Base-by-base conservation (phyloP, 1,140 invertebrate species). In the Zophobas atratus region DNA sequence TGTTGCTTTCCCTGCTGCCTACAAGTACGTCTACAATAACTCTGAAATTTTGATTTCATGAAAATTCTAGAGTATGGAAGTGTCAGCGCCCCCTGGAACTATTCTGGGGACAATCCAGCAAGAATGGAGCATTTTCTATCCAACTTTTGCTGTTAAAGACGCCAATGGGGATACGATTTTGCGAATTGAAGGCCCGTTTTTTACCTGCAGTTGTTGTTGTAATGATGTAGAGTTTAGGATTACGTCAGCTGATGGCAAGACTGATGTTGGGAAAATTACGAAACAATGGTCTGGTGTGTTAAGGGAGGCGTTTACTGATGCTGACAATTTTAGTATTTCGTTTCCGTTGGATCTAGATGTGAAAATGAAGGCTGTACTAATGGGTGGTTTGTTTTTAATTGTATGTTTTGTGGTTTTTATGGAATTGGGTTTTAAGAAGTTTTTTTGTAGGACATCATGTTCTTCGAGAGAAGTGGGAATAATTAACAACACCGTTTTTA, bases 1-100 rank as follows among this genome's bases (percentile, higher is more conserved):
- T 97, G 95, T 83, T 94, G 90, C 82, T 97, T 92, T 82, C 94
- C 94, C 3, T 96, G 95, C 86, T 97, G 94, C 87, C 87, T 46
- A 1, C 1, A 33, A 2, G 33, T 39, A 20, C 0, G 34, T 32
- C 8, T 71, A 34, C 34, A 0, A 32, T 34, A n/a, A 20, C 5
- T 4, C 32, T 1, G 33, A 35, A 5, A 5, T 32, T 20, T 5
- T 5, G n/a, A 32, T 74, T 8, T 4, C 35, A 46, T 32, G 38
- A 70, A 83, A 79, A 8, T 46, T 85, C 57, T 77, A 91, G 89
- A 86, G 79, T 82, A 91, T 95, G 88, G 93, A 94, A 83, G 92
- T 95, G 2, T 90, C 89, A 0, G 87, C 93, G 0, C 93, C 93
- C 1, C 92, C 92, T 0, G 94, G 93, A 1, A 91, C 89, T 56